Conservation (phyloP, 1,140 invertebrate genomes). For the Drosophila virilis region DNA sequence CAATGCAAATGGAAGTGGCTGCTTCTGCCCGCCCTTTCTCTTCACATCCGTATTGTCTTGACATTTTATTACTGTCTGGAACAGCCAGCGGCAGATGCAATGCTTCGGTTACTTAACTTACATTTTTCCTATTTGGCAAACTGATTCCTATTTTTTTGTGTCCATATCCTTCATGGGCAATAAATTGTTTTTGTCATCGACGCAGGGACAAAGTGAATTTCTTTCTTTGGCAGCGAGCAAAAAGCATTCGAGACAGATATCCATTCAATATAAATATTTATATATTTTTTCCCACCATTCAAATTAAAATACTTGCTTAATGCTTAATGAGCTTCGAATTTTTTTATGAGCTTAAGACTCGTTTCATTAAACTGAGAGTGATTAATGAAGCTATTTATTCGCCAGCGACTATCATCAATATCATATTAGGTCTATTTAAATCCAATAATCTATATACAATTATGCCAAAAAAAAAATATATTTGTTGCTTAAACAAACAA, state of each 20-base stretch:
- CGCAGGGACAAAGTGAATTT: slow-evolving; percentile 68
- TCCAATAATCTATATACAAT: slow-evolving; percentile 46
- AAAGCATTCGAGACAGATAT: not conserved
- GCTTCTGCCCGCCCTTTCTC: not conserved
- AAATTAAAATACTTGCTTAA: not conserved
- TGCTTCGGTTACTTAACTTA: slow-evolving; percentile 38
- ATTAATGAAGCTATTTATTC: slow-evolving; percentile 56
- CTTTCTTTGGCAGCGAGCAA: slow-evolving; percentile 35
- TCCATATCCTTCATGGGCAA: slow-evolving; percentile 23
- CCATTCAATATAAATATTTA: slow-evolving; percentile 1
- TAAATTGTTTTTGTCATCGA: slow-evolving; percentile 65
- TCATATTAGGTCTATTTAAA: slow-evolving; percentile 42
- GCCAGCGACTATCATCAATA: slow-evolving; percentile 8
- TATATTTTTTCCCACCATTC: not conserved
- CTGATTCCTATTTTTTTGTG: slow-evolving; percentile 25
- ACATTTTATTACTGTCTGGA: slow-evolving; percentile 75
- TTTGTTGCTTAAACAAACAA: not conserved
- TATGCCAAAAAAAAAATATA: slow-evolving; percentile 4
- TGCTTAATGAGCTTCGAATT: not conserved
- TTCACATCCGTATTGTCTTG: slow-evolving; percentile 45
- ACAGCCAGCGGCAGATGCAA: slow-evolving; percentile 17
- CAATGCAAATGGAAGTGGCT: slow-evolving; percentile 58
- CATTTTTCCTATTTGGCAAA: slow-evolving; percentile 22
- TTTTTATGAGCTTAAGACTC: slow-evolving; percentile 6
- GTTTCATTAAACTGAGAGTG: slow-evolving; percentile 31